Evolutionary conservation across 2,113 vertebrate genomes (phyloP).

Genomic region (Orientallactaga bullata): DNA sequence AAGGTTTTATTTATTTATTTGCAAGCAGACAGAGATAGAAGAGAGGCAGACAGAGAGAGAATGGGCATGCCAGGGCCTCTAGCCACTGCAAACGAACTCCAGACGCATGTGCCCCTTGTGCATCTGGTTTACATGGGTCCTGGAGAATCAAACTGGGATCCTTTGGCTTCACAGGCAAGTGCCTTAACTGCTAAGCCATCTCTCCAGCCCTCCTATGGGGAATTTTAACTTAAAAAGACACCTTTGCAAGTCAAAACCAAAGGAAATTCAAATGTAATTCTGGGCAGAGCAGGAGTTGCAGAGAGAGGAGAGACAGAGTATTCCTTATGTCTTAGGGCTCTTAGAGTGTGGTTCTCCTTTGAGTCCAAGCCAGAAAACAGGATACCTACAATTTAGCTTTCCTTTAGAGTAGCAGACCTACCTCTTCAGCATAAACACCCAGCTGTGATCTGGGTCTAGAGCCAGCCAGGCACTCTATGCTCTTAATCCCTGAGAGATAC

Average conservation of each 20-base stretch:
- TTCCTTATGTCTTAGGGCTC: conserved; percentile 16
- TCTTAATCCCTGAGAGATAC: conserved; percentile 30
- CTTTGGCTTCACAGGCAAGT: too few species aligned
- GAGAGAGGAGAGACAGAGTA: neutral
- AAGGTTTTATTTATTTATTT: too few species aligned
- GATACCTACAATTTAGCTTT: neutral
- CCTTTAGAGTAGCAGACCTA: conserved; percentile 33
- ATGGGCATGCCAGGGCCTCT: too few species aligned
- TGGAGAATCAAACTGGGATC: too few species aligned
- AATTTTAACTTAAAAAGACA: conserved; percentile 28
- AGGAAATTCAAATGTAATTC: conserved; percentile 17
- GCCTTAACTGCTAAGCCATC: too few species aligned
- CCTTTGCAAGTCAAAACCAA: conserved; percentile 17
- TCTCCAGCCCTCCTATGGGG: too few species aligned
- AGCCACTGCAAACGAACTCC: too few species aligned
- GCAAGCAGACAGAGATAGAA: too few species aligned
- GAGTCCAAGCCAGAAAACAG: conserved; percentile 39
- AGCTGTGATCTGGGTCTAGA: conserved; percentile 15
- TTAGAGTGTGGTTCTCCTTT: conserved; percentile 13
- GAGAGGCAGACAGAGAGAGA: too few species aligned
- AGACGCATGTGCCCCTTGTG: too few species aligned
- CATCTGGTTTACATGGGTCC: too few species aligned
- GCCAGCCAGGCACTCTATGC: conserved; percentile 17
- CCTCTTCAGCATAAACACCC: conserved; percentile 55
- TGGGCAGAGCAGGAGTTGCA: neutral